phyloP scores from a whole-genome alignment of 2,797 vertebrate genomes.

The Eidolon dupreanum region DNA sequence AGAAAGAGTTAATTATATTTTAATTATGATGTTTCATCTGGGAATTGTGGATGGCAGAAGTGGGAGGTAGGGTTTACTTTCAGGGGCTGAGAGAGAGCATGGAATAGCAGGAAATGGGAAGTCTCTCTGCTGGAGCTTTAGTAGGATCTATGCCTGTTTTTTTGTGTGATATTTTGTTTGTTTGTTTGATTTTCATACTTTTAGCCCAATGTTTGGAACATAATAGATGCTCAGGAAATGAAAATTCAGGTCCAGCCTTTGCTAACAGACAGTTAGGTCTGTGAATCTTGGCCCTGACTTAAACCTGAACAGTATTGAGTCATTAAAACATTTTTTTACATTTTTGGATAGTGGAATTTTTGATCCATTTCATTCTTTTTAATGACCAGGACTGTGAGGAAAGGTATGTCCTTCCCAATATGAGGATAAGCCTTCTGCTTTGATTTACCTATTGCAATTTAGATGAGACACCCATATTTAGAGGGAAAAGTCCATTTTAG shows the following conservation, averaged over 20 bases:
- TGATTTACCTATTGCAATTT: background rate
- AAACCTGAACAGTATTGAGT: constrained; percentile 27
- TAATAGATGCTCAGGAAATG: constrained; percentile 34
- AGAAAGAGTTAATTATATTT: background rate
- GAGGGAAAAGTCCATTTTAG: background rate
- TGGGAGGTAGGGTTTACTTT: background rate
- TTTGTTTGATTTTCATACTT: background rate
- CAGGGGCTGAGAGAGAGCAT: background rate
- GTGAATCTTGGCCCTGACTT: background rate
- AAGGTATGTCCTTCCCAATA: background rate
- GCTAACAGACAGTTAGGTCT: background rate
- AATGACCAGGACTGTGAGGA: background rate
- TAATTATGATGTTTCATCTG: background rate
- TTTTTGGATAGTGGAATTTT: constrained; percentile 30
- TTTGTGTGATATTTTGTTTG: background rate
- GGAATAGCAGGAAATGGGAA: background rate
- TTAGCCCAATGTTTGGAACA: background rate
- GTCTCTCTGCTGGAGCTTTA: background rate
- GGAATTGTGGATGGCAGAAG: background rate
- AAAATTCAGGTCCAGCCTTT: background rate
- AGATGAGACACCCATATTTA: background rate
- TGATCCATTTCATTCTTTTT: constrained; percentile 14
- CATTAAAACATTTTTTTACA: background rate
- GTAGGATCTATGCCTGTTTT: background rate
- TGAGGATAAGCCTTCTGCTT: background rate